Evolutionary conservation across 1,140 invertebrate genomes (phyloP).

Genomic region (Papilio aristodemus): DNA sequence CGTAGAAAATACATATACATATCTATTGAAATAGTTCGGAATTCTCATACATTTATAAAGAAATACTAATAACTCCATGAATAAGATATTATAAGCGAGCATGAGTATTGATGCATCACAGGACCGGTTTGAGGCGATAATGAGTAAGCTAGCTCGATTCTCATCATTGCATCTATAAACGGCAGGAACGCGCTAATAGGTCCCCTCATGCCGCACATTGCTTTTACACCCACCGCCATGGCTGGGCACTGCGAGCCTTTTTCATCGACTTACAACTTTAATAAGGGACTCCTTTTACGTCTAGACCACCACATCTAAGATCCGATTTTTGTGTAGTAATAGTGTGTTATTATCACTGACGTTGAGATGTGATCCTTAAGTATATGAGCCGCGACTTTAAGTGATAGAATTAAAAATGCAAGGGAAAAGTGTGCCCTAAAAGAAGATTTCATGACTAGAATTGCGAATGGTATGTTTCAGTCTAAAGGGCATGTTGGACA

Average conservation of each 20-base stretch:
- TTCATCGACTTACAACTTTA: constrained; percentile 5
- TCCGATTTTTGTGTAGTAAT: background rate
- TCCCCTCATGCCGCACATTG: background rate
- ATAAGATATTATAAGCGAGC: constrained; percentile 6
- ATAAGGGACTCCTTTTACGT: background rate
- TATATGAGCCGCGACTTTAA: too few species aligned
- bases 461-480: too few species aligned
- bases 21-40: too few species aligned
- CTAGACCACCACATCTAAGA: background rate
- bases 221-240: background rate
- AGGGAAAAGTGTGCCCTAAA: too few species aligned
- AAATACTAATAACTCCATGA: constrained; percentile 4
- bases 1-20: too few species aligned
- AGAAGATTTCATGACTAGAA: too few species aligned
- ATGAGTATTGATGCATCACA: background rate
- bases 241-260: background rate
- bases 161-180: constrained; percentile 25
- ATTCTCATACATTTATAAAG: too few species aligned
- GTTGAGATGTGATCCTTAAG: too few species aligned
- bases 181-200: constrained; percentile 11
- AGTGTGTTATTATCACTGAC: too few species aligned
- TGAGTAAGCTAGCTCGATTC: background rate
- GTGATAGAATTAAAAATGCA: too few species aligned
- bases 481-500: too few species aligned
- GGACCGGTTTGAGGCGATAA: constrained; percentile 26